Conservation (phyloP, 2,888 invertebrate species). For the Rhaphigaster nebulosa region DNA sequence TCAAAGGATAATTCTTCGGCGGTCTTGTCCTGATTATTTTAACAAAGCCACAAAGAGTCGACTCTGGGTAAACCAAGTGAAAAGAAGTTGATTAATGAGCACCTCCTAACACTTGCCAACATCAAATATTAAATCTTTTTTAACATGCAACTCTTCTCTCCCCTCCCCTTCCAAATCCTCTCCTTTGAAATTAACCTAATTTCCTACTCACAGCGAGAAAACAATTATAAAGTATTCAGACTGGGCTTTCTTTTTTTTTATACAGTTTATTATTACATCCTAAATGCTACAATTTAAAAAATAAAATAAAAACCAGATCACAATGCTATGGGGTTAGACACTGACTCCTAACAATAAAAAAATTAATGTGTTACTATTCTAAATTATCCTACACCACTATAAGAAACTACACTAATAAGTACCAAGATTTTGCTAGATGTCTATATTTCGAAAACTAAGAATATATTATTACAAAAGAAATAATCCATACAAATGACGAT, state of each 20-base stretch:
- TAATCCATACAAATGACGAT: too few relatives aligned
- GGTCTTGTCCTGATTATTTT: neutral
- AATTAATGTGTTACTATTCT: too few relatives aligned
- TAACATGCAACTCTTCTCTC: neutral
- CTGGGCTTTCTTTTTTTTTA: neutral
- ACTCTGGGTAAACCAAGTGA: neutral
- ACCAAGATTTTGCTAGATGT: too few relatives aligned
- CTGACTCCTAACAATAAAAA: too few relatives aligned
- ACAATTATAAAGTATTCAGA: neutral
- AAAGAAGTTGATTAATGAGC: slow-evolving; percentile 7
- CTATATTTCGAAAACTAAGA: too few relatives aligned
- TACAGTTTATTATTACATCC: too few relatives aligned
- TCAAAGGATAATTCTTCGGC: neutral
- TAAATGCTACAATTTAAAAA: too few relatives aligned
- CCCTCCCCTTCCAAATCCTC: neutral
- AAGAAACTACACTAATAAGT: too few relatives aligned
- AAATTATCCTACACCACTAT: too few relatives aligned
- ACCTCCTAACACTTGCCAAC: neutral
- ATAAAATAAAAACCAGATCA: too few relatives aligned
- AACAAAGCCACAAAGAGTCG: neutral
- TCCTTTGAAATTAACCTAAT: neutral
- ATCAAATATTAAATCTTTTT: slow-evolving; percentile 19
- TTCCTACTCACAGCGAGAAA: neutral
- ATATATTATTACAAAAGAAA: too few relatives aligned
- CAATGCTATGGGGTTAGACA: too few relatives aligned